Conservation (phyloP, 2,797 vertebrate genomes). For the Hapalemur alaotrensis region DNA sequence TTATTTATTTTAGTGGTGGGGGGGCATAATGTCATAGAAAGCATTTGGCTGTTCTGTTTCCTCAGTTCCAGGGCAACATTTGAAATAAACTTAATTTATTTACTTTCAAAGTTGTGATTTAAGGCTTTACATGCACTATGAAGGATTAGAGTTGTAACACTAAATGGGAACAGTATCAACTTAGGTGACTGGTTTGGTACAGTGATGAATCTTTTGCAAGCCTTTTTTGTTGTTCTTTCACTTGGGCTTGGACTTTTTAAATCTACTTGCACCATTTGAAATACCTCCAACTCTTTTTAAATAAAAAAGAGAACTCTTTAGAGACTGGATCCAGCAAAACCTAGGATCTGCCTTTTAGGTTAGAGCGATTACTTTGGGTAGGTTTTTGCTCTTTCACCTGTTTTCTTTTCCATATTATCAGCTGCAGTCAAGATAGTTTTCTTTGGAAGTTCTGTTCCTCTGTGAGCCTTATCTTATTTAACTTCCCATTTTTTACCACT, state of each 20-base stretch:
- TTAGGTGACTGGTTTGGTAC: neutral
- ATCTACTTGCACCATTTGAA: neutral
- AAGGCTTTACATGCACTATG: neutral
- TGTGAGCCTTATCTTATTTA: neutral
- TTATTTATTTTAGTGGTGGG: neutral
- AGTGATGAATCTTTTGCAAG: neutral
- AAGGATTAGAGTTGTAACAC: neutral
- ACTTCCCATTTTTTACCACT: neutral
- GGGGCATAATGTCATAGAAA: neutral
- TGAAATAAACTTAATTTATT: constrained; percentile 25
- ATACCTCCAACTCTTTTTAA: neutral
- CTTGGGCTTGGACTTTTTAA: neutral
- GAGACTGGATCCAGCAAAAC: neutral
- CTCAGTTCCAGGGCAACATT: neutral
- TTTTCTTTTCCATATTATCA: constrained; percentile 32
- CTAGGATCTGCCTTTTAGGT: neutral
- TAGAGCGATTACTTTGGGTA: neutral
- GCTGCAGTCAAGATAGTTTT: neutral
- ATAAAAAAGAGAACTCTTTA: neutral
- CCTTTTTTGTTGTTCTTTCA: neutral
- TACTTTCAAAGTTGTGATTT: neutral
- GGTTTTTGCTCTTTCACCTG: neutral
- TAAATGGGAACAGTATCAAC: neutral
- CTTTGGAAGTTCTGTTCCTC: neutral
- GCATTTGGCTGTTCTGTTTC: neutral